Base-by-base conservation (phyloP, 2,888 invertebrate species). In the Hirtodrosophila duncani region DNA sequence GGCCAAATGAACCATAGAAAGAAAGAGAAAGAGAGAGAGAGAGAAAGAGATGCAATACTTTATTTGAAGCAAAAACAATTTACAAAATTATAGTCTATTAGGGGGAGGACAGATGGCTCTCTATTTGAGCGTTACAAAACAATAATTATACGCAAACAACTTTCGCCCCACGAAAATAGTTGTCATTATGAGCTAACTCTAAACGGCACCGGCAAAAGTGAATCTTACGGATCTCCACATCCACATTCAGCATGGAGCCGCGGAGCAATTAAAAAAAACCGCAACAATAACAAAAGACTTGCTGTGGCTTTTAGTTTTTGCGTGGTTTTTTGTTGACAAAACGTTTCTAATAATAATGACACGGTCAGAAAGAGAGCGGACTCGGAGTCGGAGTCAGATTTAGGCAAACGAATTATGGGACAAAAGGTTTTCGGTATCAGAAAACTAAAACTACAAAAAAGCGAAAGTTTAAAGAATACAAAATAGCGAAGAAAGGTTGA, bases 121-220 rank as follows among this genome's bases (percentile, higher is more conserved):
- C 48, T n/a, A n/a, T n/a, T n/a, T n/a, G n/a, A n/a, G n/a, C n/a
- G n/a, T 64, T 58, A 46, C 50, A 44, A 58, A 59, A 70, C 37
- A 31, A 61, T 51, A 23, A 13, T 13, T 21, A 41, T 59, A 59
- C 71, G 52, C 27, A 5, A 9, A 43, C 65, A 59, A 67, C 72
- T 72, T 72, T 72, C 72, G 72, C 72, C 59, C 56, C 55, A 59
- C 42, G 46, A 45, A 69, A 71, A 60, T 56, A 80, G 72, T 67
- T 72, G 67, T 53, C 77, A 72, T 72, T 79, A 71, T 59, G 56
- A 36, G 57, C 41, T 48, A 62, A 62, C 44, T 27, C 51, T 49
- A 36, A 26, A 55, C n/a, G n/a, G n/a, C n/a, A n/a, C n/a, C n/a
- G n/a, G 52, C 42, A 44, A 45, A 41, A 50, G 21, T 48, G 42